Evolutionary conservation across 2,888 invertebrate genomes (phyloP).

Genomic region (Cephus runcator): DNA sequence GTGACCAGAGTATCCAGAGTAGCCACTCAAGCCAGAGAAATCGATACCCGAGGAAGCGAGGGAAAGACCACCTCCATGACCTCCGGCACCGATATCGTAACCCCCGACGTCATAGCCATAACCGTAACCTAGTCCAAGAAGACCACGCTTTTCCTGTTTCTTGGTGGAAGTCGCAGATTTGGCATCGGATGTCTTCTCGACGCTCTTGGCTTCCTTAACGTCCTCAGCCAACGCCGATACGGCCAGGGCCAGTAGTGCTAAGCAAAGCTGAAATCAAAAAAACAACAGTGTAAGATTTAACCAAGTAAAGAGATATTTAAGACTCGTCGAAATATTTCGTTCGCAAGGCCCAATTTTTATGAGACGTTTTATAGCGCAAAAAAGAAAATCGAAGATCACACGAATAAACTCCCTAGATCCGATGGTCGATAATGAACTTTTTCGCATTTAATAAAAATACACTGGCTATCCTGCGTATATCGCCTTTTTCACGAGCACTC

Average conservation of each 20-base stretch:
- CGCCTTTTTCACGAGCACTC: background rate
- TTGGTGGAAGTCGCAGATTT: conserved; percentile 54
- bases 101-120: conserved; percentile 83
- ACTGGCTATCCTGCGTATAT: background rate
- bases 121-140: conserved; percentile 82
- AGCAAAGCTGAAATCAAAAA: conserved; percentile 71
- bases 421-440: background rate
- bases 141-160: conserved; percentile 85
- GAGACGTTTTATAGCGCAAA: background rate
- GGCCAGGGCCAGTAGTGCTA: conserved; percentile 80
- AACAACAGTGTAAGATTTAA: background rate
- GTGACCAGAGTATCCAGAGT: conserved; percentile 62
- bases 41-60: background rate
- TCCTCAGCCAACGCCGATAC: conserved; percentile 76
- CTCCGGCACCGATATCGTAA: conserved; percentile 76
- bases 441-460: background rate
- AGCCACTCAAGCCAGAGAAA: background rate
- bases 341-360: background rate
- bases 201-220: conserved; percentile 70
- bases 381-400: background rate
- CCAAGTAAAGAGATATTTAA: background rate
- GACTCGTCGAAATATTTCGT: background rate
- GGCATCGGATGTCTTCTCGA: conserved; percentile 24
- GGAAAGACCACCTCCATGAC: conserved; percentile 51
- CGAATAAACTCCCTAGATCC: background rate